Conservation (phyloP, 2,888 invertebrate species). For the Philereme vetulata region DNA sequence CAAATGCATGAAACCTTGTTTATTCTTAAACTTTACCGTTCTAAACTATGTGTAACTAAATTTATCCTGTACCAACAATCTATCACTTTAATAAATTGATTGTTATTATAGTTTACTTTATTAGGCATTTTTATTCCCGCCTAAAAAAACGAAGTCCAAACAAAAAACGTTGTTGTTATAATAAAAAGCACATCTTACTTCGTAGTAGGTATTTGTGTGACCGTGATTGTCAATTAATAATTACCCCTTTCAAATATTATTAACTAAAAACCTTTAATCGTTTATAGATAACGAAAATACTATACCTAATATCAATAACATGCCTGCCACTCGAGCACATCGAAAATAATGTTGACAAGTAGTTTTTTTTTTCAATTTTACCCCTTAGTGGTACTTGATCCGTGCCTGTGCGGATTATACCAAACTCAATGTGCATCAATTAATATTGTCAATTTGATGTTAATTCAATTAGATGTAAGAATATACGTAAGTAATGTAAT, state of each 20-base stretch:
- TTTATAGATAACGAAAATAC: neutral
- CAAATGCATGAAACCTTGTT: neutral
- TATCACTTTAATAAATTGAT: neutral
- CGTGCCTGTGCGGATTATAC: slow-evolving; percentile 29
- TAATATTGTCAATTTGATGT: slow-evolving; percentile 70
- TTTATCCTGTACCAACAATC: neutral
- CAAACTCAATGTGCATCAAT: slow-evolving; percentile 59
- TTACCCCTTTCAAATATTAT: neutral
- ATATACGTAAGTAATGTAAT: slow-evolving; percentile 7
- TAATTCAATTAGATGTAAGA: slow-evolving; percentile 28
- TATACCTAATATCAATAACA: neutral
- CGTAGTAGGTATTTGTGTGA: neutral
- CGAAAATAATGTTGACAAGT: neutral
- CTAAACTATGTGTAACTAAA: neutral
- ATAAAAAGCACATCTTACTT: neutral
- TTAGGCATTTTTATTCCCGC: neutral
- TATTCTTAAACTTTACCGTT: neutral
- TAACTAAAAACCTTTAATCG: neutral
- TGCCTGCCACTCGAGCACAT: neutral
- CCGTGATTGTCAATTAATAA: neutral
- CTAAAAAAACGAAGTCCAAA: neutral
- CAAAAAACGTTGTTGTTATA: neutral
- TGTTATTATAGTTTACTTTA: neutral
- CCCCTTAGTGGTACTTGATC: slow-evolving; percentile 25
- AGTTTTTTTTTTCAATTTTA: neutral